Conservation (phyloP, 2,888 invertebrate genomes). For the Dilophus febrilis region DNA sequence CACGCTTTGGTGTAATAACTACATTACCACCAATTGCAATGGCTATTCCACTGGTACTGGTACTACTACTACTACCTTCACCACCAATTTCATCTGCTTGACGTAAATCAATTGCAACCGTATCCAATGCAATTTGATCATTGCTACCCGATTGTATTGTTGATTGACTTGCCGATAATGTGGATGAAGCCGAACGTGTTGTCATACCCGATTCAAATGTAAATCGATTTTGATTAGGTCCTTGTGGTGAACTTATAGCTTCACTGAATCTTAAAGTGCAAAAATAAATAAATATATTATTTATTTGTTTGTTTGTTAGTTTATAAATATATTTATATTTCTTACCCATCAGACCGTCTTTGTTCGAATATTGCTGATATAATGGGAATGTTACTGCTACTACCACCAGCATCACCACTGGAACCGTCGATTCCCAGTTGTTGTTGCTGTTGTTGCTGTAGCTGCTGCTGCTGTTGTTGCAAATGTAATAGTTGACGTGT, state of each 20-base stretch:
- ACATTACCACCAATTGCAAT: too few relatives aligned
- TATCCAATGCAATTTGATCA: constrained; percentile 53
- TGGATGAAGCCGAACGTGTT: constrained; percentile 7
- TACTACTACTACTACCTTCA: constrained; percentile 23
- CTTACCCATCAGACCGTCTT: constrained; percentile 56
- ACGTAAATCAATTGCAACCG: constrained; percentile 52
- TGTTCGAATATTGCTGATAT: constrained; percentile 77
- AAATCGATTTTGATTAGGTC: constrained; percentile 44
- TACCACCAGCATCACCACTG: too few relatives aligned
- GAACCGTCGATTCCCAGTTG: not conserved
- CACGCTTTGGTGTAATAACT: too few relatives aligned
- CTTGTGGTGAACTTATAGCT: constrained; percentile 80
- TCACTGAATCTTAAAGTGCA: constrained; percentile 48
- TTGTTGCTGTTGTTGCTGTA: constrained; percentile 11
- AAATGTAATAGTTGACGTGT: constrained; percentile 16
- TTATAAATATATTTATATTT: constrained; percentile 3
- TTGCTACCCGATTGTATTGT: constrained; percentile 29
- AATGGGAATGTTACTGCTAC: constrained; percentile 68
- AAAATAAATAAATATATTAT: not conserved
- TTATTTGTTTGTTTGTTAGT: too few relatives aligned
- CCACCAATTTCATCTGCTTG: constrained; percentile 1
- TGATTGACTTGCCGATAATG: constrained; percentile 18
- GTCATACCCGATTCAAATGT: constrained; percentile 41
- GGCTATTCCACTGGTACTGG: constrained; percentile 17
- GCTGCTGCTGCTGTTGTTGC: not conserved